These are phyloP conservation scores for Cryptus viduatorius DNA, from an alignment of 2,888 invertebrate species.

Conservation along the genomic window DNA sequence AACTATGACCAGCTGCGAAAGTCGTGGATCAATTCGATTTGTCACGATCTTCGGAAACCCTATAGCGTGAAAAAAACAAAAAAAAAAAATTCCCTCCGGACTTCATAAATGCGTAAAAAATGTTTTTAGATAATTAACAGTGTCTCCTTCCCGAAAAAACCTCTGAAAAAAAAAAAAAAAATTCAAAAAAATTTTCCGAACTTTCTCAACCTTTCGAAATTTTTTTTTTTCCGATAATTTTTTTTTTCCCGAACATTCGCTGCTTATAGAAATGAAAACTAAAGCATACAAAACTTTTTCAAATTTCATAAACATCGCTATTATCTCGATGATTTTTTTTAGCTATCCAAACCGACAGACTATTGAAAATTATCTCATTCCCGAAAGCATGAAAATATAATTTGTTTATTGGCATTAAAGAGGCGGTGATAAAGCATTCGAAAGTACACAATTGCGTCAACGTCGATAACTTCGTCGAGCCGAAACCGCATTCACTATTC, in stretches of 20 bases:
- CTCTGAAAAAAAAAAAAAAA: not conserved
- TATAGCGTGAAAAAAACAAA: not conserved
- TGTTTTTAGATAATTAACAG: not conserved
- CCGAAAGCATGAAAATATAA: not conserved
- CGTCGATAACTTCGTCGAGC: constrained; percentile 45
- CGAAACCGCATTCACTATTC: constrained; percentile 40
- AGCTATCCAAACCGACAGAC: not conserved
- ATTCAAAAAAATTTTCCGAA: not conserved
- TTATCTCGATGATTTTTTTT: not conserved
- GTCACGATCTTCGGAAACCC: constrained; percentile 35
- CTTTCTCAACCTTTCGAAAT: not conserved
- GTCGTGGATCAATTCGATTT: constrained; percentile 39
- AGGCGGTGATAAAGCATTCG: constrained; percentile 44
- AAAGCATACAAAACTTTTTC: not conserved
- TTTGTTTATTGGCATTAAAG: constrained; percentile 15
- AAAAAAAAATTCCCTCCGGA: not conserved
- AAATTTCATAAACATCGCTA: not conserved
- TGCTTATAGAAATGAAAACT: not conserved
- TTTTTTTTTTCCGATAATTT: not conserved
- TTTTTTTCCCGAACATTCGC: too few relatives aligned
- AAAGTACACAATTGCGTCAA: constrained; percentile 48
- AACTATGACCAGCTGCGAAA: constrained; percentile 34
- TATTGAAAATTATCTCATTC: not conserved
- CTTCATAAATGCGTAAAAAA: not conserved
- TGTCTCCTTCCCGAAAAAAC: too few relatives aligned